These are phyloP conservation scores for Craniophora ligustri DNA, from an alignment of 2,888 invertebrate species.

Conservation along the genomic window DNA sequence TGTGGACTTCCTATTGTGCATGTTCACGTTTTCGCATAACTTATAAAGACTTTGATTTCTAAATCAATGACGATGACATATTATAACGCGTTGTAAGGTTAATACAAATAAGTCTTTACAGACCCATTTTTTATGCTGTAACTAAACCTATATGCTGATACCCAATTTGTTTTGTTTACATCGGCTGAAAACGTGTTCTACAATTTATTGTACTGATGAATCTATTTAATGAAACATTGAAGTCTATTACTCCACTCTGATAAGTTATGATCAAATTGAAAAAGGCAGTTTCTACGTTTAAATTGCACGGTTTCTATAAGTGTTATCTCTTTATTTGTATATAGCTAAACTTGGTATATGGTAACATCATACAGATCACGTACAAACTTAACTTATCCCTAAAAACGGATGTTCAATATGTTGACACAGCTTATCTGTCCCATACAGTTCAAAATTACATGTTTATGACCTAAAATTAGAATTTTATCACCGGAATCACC, in stretches of 20 bases:
- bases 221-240: constrained; percentile 20
- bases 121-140: no score
- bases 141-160: no score
- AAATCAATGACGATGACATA: no score
- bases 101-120: no score
- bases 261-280: no score
- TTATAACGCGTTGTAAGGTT: no score
- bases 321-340: constrained; percentile 25
- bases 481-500: constrained; percentile 30
- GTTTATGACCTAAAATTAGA: constrained; percentile 44
- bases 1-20: not conserved
- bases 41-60: no score
- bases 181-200: not conserved
- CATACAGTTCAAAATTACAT: constrained; percentile 30
- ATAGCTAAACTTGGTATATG: constrained; percentile 31
- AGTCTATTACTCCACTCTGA: no score
- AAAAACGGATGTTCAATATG: constrained; percentile 48
- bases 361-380: constrained; percentile 1
- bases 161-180: not conserved
- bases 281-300: not conserved
- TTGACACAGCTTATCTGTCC: constrained; percentile 42
- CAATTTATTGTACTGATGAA: constrained; percentile 10
- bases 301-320: not conserved
- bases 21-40: constrained; percentile 2
- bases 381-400: not conserved